A percentile compares a stretch with the other conserved stretches of the same genome.
These are phyloP conservation scores for Platypus cylindrus DNA, from an alignment of 2,888 invertebrate genomes.

Conservation along the genomic window DNA sequence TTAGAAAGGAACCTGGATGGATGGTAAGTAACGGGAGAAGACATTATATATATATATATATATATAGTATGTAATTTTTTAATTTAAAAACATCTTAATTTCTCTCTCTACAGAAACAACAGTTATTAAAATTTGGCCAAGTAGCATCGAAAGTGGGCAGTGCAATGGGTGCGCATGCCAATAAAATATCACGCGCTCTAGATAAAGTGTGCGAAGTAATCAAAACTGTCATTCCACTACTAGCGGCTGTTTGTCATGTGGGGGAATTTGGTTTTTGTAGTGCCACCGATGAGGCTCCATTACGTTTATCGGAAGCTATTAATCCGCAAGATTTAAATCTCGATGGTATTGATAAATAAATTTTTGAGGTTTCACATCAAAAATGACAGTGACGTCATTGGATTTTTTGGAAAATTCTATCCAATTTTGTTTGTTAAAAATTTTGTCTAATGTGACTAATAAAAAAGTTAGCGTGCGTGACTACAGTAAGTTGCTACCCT, in stretches of 20 bases:
- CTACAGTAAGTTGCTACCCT: too few relatives aligned
- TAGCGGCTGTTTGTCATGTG: slow-evolving; percentile 33
- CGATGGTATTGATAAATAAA: slow-evolving; percentile 15
- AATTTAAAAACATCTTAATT: too few relatives aligned
- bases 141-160: slow-evolving; percentile 29
- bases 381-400: too few relatives aligned
- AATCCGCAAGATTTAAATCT: slow-evolving; percentile 22
- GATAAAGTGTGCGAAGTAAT: slow-evolving; percentile 33
- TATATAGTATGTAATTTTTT: too few relatives aligned
- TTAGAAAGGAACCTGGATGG: slow-evolving; percentile 27
- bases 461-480: too few relatives aligned
- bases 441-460: too few relatives aligned
- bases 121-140: slow-evolving; percentile 28
- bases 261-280: slow-evolving; percentile 33
- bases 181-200: slow-evolving; percentile 27
- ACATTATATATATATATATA: too few relatives aligned
- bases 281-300: slow-evolving; percentile 27
- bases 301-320: slow-evolving; percentile 22
- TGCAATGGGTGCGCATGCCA: slow-evolving; percentile 28
- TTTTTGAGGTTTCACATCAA: too few relatives aligned
- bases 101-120: slow-evolving; percentile 29
- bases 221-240: slow-evolving; percentile 31
- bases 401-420: too few relatives aligned
- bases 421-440: too few relatives aligned
- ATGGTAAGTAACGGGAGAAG: slow-evolving; percentile 30